Evolutionary conservation across 2,113 vertebrate species (phyloP), one percentile per base, ranked within the genome.

Genomic region (Illadopsis cleaveri): DNA sequence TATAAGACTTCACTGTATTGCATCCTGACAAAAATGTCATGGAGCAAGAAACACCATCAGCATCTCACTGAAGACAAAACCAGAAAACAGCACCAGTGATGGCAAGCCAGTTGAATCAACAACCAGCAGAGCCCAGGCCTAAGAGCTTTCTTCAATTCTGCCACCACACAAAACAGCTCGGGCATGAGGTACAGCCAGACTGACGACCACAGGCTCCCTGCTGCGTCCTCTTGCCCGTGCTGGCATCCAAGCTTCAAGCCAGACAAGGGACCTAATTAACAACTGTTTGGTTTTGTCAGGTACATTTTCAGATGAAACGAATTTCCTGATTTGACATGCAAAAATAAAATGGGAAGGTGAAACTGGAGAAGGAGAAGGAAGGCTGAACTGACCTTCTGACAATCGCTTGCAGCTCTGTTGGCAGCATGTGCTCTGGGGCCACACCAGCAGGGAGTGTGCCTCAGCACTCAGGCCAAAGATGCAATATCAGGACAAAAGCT

Each of bases 391-490:
- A 72, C 35, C 15, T 77, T 53, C 72, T 62, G 87, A 61, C 31
- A 68, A 37, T 28, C 2, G 2, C 45, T 76, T 3, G 0, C 33
- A 27, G 51, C 23, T 53, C 54, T 48, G 18, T n/a, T 1, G 1
- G 21, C 66, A 79, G 37, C 42, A 54, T 1, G 0, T 25, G 38
- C 76, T 75, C 58, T 51, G 40, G 50, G 68, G 47, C n/a, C 30
- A 17, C 37, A 6, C 11, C 0, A 0, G 47, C 56, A 35, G 28
- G 45, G 28, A 60, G 5, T 1, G 5, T 44, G 20, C 20, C 12
- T 31, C 19, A 70, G 40, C 44, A 12, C 35, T 12, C 27, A 27
- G 69, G 40, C 77, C 79, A 69, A 70, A 77, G 33, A 44, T 5
- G 25, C 19, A 31, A 8, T 27, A 51, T 71, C 58, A 66, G 58